These are phyloP conservation scores for Acropternis orthonyx DNA, from an alignment of 2,797 vertebrate genomes.

Conservation along the genomic window DNA sequence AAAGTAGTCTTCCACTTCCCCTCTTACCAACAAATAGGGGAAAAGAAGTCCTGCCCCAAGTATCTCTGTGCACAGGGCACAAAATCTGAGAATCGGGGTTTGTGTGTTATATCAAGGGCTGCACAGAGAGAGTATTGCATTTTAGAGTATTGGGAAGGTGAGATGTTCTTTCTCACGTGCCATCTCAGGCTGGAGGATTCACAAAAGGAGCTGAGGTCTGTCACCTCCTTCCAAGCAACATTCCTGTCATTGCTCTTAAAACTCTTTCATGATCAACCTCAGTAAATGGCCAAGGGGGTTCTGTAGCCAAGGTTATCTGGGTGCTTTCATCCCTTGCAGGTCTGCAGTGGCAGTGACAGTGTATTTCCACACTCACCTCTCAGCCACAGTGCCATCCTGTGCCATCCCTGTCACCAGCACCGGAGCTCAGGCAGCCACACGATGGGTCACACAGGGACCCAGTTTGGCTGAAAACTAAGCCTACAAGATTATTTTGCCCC, in stretches of 20 bases:
- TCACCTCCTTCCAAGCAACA: neutral
- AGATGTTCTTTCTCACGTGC: neutral
- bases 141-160: neutral
- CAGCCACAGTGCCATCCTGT: neutral
- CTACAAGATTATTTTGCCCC: neutral
- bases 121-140: neutral
- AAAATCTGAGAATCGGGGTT: neutral
- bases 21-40: neutral
- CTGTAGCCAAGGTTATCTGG: fast-evolving
- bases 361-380: fast-evolving
- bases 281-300: neutral
- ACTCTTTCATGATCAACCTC: neutral
- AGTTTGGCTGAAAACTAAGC: neutral
- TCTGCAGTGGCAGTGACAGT: fast-evolving
- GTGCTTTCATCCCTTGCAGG: fast-evolving
- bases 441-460: neutral
- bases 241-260: neutral
- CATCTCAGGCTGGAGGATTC: neutral
- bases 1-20: neutral
- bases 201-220: neutral
- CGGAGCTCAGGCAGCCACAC: fast-evolving
- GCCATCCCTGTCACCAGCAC: neutral
- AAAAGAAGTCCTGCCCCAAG: neutral
- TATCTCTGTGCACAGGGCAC: neutral
- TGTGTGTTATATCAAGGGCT: neutral